These are phyloP conservation scores for Microcebus lehilahytsara DNA, from an alignment of 2,113 vertebrate species.

Conservation along the genomic window DNA sequence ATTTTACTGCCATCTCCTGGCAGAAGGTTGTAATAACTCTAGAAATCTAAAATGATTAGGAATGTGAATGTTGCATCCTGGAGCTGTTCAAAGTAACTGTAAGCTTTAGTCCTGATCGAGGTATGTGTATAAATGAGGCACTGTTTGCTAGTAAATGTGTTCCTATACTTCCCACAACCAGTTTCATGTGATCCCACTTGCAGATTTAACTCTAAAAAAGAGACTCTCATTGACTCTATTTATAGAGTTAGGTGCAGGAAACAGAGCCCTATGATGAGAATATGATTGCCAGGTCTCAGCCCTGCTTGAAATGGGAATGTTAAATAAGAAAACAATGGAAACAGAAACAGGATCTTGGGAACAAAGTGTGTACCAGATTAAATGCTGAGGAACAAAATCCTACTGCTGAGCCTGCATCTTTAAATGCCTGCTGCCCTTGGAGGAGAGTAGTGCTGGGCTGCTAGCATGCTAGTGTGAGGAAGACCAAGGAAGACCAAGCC, in stretches of 20 bases:
- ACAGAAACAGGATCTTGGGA: neutral
- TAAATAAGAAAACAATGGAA: neutral
- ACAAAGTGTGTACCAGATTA: neutral
- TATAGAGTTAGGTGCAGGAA: neutral
- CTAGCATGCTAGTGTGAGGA: too few relatives aligned
- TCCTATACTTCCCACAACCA: neutral
- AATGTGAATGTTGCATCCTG: neutral
- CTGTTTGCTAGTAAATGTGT: neutral
- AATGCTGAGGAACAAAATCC: neutral
- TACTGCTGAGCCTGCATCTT: neutral
- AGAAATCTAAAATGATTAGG: neutral
- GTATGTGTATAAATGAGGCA: neutral
- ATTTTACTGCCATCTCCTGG: slow-evolving; percentile 75
- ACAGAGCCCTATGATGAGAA: neutral
- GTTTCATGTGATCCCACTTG: neutral
- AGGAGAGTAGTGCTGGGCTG: too few relatives aligned
- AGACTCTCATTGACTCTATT: neutral
- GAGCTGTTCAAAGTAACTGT: neutral
- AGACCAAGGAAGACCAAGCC: neutral
- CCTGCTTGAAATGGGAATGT: neutral
- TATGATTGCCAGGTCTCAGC: too few relatives aligned
- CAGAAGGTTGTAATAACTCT: neutral
- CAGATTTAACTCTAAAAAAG: neutral
- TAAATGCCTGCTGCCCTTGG: neutral
- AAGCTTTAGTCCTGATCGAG: neutral